phyloP scores from a whole-genome alignment of 2,888 invertebrate genomes.

The Pandemis corylana region DNA sequence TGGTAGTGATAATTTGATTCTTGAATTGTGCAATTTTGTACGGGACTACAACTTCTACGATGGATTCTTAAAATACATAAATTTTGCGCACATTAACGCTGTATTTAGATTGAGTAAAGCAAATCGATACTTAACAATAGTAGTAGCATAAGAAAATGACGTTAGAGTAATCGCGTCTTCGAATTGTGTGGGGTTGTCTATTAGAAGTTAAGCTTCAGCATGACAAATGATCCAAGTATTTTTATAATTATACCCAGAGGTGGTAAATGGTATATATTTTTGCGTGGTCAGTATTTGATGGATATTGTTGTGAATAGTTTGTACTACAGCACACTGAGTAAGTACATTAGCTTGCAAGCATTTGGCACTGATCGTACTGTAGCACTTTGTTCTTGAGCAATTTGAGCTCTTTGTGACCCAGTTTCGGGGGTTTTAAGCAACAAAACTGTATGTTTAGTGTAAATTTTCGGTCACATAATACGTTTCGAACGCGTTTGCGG shows the following conservation, averaged over 20 bases:
- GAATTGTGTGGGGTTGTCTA: neutral
- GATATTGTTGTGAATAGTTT: neutral
- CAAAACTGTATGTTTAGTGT: no score
- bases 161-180: neutral
- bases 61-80: neutral
- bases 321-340: neutral
- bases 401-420: no score
- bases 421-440: no score
- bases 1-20: neutral
- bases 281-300: neutral
- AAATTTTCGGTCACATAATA: no score
- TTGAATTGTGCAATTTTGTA: neutral
- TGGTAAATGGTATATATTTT: slow-evolving; percentile 8
- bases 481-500: no score
- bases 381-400: no score
- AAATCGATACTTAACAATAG: neutral
- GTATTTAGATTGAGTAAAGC: neutral
- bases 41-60: neutral
- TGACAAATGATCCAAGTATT: slow-evolving; percentile 1
- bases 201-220: neutral
- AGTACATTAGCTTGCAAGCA: neutral
- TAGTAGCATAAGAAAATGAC: neutral
- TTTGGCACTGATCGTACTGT: neutral
- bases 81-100: neutral
- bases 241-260: slow-evolving; percentile 8